A percentile compares a stretch with the other conserved stretches of the same genome.
These are phyloP conservation scores for Copidosoma floridanum DNA, from an alignment of 1,140 invertebrate species.

Conservation along the genomic window DNA sequence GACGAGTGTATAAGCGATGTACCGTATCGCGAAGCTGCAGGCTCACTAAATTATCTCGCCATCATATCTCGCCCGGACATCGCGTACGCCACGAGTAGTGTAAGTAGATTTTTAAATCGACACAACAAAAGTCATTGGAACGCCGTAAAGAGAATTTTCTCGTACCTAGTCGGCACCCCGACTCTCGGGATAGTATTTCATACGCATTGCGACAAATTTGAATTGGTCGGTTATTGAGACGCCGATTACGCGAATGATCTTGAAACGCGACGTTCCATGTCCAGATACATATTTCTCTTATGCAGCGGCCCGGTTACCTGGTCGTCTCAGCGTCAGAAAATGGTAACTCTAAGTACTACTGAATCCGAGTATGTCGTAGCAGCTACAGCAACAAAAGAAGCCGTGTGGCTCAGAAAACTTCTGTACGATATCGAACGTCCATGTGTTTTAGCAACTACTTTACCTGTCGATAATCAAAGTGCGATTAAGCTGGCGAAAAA, in stretches of 20 bases:
- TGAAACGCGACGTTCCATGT: slow-evolving; percentile 7
- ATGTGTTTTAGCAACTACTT: slow-evolving; percentile 24
- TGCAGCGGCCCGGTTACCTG: background rate
- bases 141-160: slow-evolving; percentile 29
- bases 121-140: slow-evolving; percentile 13
- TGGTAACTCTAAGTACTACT: slow-evolving; percentile 22
- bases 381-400: slow-evolving; percentile 42
- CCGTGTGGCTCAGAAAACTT: slow-evolving; percentile 39
- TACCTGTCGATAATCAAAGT: slow-evolving; percentile 40
- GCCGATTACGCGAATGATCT: slow-evolving; percentile 14
- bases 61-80: slow-evolving; percentile 28
- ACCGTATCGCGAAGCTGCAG: slow-evolving; percentile 27
- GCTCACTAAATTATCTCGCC: slow-evolving; percentile 18
- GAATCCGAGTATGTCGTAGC: slow-evolving; percentile 54
- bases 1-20: background rate
- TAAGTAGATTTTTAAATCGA: background rate
- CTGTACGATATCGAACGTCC: slow-evolving; percentile 12
- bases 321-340: background rate
- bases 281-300: slow-evolving; percentile 11
- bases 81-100: background rate
- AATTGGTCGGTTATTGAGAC: slow-evolving; percentile 9
- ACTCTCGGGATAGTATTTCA: slow-evolving; percentile 1
- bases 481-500: slow-evolving; percentile 48
- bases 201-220: background rate
- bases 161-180: slow-evolving; percentile 12